Percentiles rank a stretch among this genome's conserved stretches.
These are phyloP conservation scores for Leptinotarsa rubiginosa DNA, from an alignment of 2,888 invertebrate genomes.

Conservation along the genomic window DNA sequence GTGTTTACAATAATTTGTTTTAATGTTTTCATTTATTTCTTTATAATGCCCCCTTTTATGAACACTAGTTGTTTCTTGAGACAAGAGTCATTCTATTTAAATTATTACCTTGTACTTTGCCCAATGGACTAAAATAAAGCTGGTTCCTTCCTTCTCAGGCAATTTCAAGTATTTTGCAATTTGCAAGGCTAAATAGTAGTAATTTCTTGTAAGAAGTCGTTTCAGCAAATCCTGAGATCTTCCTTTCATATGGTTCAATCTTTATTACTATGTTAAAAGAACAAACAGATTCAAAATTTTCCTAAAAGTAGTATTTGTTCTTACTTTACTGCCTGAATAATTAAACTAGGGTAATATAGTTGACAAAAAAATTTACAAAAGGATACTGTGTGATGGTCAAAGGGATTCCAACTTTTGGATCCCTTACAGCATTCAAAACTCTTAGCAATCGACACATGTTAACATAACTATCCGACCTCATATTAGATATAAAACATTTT, in stretches of 20 bases:
- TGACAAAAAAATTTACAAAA: slow-evolving; percentile 61
- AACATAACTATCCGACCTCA: slow-evolving; percentile 83
- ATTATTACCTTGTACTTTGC: slow-evolving; percentile 89
- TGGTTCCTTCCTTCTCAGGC: slow-evolving; percentile 82
- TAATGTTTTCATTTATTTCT: too few relatives aligned
- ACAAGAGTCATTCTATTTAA: too few relatives aligned
- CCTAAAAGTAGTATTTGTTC: neutral
- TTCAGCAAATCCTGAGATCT: slow-evolving; percentile 73
- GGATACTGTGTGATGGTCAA: slow-evolving; percentile 91
- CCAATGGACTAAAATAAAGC: slow-evolving; percentile 94
- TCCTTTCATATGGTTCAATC: slow-evolving; percentile 51
- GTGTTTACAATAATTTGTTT: too few relatives aligned
- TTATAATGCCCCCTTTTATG: neutral
- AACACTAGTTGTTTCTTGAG: too few relatives aligned
- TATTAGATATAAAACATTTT: slow-evolving; percentile 86
- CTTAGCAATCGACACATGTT: slow-evolving; percentile 86
- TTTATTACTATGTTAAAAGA: slow-evolving; percentile 21
- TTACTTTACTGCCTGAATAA: neutral
- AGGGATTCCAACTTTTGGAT: slow-evolving; percentile 89
- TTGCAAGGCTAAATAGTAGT: slow-evolving; percentile 91
- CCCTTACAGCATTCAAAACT: slow-evolving; percentile 90
- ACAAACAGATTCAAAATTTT: neutral
- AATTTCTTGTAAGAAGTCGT: slow-evolving; percentile 86
- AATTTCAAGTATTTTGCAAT: slow-evolving; percentile 90
- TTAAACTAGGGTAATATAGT: neutral